Base-by-base conservation (phyloP, 2,113 vertebrate species). In the Amphilophus citrinellus region DNA sequence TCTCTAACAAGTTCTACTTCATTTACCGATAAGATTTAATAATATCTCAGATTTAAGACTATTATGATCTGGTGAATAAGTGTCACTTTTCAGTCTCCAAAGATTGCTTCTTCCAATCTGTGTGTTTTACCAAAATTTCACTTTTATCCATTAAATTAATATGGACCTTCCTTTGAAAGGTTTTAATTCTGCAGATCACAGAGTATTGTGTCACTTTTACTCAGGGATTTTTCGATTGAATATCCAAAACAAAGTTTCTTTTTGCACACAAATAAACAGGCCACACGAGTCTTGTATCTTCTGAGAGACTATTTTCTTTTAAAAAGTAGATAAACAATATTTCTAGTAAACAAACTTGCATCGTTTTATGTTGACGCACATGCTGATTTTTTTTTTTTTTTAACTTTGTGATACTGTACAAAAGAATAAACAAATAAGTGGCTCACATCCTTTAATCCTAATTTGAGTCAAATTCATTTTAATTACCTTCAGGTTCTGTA, bases 31-130 rank as follows among this genome's bases (percentile, higher is more conserved):
- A 10, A 71, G 3, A 32, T 20, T 3, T 11, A 15, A 71, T 13
- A 44, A 2, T 32, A 44, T 32, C 44, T 71, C 10, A 18, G 20
- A 71, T 32, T 5, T 71, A 53, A 53, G 24, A 53, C 44, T 50
- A 27, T 22, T 71, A 30, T 47, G 9, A 20, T 71, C 15, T 50
- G 66, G 24, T 71, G 1, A 10, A 71, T 71, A 53, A 30, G 50
- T 53, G 24, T 53, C 66, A 50, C 44, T 71, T 71, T 30, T 71
- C 18, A 18, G 9, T 71, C 65, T 71, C 24, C 44, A 68, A 47
- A 27, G 6, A 47, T 18, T 27, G 35, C 35, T 47, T 3, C 42
- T 17, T 47, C 39, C 14, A 2, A 68, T 22, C 5, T 68, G 14
- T 68, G 3, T 14, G 22, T 47, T 68, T 44, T 66, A 66, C 5